phyloP scores from a whole-genome alignment of 2,888 invertebrate species.

The Agrotis segetum region DNA sequence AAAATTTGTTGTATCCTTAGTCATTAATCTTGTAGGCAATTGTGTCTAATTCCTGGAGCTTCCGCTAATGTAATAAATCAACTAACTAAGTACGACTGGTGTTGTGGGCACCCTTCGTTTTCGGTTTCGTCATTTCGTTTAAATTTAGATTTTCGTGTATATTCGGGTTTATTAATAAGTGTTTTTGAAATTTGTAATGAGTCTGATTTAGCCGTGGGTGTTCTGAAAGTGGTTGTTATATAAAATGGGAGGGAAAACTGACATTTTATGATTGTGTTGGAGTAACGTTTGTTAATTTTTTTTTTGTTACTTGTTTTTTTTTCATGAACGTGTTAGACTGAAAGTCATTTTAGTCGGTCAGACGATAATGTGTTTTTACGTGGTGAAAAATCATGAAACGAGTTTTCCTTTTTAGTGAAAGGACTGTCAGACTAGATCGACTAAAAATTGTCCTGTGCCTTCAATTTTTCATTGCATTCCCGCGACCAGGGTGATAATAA shows the following conservation, averaged over 20 bases:
- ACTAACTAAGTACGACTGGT: slow-evolving; percentile 71
- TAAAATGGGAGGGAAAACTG: not conserved
- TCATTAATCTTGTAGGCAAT: slow-evolving; percentile 84
- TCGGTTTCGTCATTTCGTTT: slow-evolving; percentile 56
- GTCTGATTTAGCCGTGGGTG: not conserved
- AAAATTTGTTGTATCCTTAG: slow-evolving; percentile 79
- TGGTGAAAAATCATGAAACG: too few species aligned
- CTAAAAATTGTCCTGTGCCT: too few species aligned
- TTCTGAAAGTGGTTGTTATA: not conserved
- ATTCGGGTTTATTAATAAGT: slow-evolving; percentile 19
- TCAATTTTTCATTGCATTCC: too few species aligned
- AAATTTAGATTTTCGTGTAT: slow-evolving; percentile 35
- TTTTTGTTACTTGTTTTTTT: not conserved
- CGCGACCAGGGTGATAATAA: too few species aligned
- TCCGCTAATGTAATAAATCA: slow-evolving; percentile 83
- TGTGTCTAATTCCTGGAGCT: slow-evolving; percentile 84
- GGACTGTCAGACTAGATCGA: too few species aligned
- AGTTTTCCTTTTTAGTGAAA: too few species aligned
- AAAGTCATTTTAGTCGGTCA: too few species aligned
- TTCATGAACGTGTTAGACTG: too few species aligned
- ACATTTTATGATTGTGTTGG: not conserved
- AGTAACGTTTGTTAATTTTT: not conserved
- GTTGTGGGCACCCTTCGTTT: slow-evolving; percentile 56
- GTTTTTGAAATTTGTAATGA: slow-evolving; percentile 12
- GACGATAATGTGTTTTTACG: too few species aligned